phyloP scores from a whole-genome alignment of 1,140 invertebrate genomes.

The Dendroctonus valens region DNA sequence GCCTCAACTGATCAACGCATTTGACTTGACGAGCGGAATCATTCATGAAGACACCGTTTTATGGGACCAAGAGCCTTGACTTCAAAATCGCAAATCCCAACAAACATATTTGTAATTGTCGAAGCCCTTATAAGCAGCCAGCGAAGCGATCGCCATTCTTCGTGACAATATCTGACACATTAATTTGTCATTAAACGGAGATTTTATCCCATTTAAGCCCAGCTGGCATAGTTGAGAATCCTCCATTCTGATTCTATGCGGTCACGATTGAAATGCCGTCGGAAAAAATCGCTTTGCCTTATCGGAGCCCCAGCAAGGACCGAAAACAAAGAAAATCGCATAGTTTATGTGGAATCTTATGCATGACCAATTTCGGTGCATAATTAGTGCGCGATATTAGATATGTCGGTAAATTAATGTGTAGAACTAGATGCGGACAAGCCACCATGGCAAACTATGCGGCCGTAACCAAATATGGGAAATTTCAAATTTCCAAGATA shows the following conservation, averaged over 20 bases:
- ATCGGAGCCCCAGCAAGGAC: not conserved
- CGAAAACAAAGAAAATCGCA: conserved; percentile 1
- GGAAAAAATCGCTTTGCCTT: not conserved
- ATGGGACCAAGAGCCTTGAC: too few species aligned
- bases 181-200: not conserved
- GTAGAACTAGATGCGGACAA: not conserved
- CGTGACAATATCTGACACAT: not conserved
- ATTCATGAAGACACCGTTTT: too few species aligned
- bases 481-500: too few species aligned
- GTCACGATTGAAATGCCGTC: too few species aligned
- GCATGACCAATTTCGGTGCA: conserved; percentile 2
- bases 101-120: too few species aligned
- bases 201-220: conserved; percentile 1
- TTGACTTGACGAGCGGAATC: too few species aligned
- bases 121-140: not conserved
- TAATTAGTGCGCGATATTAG: not conserved
- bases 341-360: not conserved
- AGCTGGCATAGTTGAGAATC: not conserved
- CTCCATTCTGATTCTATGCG: not conserved
- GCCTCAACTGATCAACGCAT: too few species aligned
- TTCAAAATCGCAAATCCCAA: too few species aligned
- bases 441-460: too few species aligned
- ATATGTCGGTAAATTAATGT: not conserved
- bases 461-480: too few species aligned
- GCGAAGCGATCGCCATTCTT: not conserved